Evolutionary conservation across 2,888 invertebrate species (phyloP).

Genomic region (Tolmerus cingulatus): DNA sequence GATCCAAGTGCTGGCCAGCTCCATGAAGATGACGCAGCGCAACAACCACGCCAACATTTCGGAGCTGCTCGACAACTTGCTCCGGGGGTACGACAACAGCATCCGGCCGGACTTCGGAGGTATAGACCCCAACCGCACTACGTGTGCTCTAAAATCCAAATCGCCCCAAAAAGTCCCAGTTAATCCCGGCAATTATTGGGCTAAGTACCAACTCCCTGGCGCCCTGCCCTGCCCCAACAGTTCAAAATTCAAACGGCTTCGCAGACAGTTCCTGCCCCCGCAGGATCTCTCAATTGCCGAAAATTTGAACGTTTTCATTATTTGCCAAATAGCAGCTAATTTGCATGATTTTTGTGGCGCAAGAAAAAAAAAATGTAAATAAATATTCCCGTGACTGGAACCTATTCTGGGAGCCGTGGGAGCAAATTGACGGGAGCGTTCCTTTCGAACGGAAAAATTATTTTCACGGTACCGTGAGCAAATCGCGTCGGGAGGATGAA

Average conservation of each 20-base stretch:
- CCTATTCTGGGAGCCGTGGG: background rate
- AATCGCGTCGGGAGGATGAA: background rate
- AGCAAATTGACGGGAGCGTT: background rate
- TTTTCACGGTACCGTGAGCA: background rate
- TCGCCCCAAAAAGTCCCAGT: background rate
- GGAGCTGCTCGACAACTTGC: constrained; percentile 75
- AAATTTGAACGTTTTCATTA: background rate
- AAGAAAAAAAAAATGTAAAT: background rate
- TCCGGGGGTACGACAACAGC: constrained; percentile 82
- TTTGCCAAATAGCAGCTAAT: constrained; percentile 5
- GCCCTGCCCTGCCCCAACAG: background rate
- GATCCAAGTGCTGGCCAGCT: constrained; percentile 53
- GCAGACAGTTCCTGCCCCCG: background rate
- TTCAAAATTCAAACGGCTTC: background rate
- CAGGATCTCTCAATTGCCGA: background rate
- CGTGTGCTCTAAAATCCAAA: background rate
- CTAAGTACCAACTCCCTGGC: background rate
- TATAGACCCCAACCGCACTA: constrained; percentile 58
- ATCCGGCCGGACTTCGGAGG: constrained; percentile 82
- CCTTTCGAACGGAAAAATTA: background rate
- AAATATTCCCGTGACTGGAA: background rate
- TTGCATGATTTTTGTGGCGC: background rate
- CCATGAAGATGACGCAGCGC: constrained; percentile 65
- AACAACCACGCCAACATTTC: constrained; percentile 79
- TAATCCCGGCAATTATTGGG: background rate